Evolutionary conservation across 2,888 invertebrate species (phyloP).

Genomic region (Esperia sulphurella): DNA sequence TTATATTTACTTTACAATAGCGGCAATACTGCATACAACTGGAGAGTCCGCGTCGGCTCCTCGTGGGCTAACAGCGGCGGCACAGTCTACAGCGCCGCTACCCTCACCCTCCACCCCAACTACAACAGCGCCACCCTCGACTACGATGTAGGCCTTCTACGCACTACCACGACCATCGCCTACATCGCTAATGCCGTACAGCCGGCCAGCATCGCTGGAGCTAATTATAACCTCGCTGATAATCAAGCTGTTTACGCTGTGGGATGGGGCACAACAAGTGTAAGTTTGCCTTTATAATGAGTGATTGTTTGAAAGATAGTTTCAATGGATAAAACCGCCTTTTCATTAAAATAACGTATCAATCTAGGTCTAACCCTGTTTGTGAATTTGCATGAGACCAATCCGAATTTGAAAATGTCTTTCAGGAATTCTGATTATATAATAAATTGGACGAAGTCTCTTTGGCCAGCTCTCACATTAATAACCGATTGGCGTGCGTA

Average conservation of each 20-base stretch:
- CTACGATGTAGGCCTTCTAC: conserved; percentile 36
- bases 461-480: no score
- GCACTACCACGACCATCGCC: conserved; percentile 13
- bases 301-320: not conserved
- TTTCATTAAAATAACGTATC: no score
- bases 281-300: conserved; percentile 15
- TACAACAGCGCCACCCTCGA: conserved; percentile 24
- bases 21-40: conserved; percentile 14
- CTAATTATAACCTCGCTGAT: conserved; percentile 28
- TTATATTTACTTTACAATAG: conserved; percentile 13
- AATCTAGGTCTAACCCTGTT: no score
- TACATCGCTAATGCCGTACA: conserved; percentile 18
- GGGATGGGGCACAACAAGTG: conserved; percentile 33
- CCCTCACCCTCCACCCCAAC: conserved; percentile 24
- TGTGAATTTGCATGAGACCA: no score
- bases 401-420: no score
- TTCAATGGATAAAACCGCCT: no score
- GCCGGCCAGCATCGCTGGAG: conserved; percentile 25
- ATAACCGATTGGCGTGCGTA: no score
- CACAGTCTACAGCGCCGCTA: conserved; percentile 9
- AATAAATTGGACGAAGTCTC: no score
- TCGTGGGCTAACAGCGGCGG: conserved; percentile 25
- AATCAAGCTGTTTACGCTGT: conserved; percentile 32
- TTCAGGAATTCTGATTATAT: no score
- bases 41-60: conserved; percentile 30